Evolutionary conservation across 2,888 invertebrate species (phyloP).

Genomic region (Erpobdella octoculata): DNA sequence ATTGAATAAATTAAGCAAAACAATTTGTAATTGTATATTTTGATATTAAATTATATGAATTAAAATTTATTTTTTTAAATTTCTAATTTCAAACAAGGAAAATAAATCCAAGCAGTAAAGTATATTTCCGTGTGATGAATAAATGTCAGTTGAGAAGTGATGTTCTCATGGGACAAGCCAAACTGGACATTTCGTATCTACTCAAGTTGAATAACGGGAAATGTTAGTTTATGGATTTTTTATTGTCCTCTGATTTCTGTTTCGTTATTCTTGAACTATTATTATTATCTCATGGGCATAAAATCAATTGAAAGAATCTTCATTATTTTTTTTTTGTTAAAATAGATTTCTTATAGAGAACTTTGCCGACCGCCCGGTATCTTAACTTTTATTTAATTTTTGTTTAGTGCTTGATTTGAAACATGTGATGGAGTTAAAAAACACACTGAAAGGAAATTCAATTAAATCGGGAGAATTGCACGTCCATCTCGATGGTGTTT

Average conservation of each 20-base stretch:
- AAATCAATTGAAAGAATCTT: no score
- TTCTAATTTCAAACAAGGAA: conserved; percentile 45
- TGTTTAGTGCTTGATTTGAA: conserved; percentile 66
- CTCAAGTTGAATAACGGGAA: conserved; percentile 70
- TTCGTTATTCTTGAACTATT: no score
- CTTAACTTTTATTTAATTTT: not conserved
- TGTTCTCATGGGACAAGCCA: conserved; percentile 75
- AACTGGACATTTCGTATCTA: conserved; percentile 70
- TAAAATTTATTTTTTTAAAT: not conserved
- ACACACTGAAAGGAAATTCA: conserved; percentile 50
- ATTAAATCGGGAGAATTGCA: conserved; percentile 71
- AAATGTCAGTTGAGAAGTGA: conserved; percentile 87
- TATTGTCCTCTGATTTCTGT: no score
- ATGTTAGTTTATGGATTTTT: conserved; percentile 42
- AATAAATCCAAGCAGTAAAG: conserved; percentile 53
- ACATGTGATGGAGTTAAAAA: conserved; percentile 69
- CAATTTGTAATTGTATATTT: no score
- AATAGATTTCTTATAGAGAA: no score
- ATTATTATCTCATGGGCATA: no score
- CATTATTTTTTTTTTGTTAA: no score
- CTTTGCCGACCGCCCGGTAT: no score
- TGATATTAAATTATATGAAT: no score
- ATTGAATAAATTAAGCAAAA: no score
- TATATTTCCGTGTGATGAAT: conserved; percentile 58
- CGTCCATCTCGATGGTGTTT: conserved; percentile 70